A percentile compares a stretch with the other conserved stretches of the same genome.
Conservation (phyloP, 2,888 invertebrate species). For the Phania funesta region DNA sequence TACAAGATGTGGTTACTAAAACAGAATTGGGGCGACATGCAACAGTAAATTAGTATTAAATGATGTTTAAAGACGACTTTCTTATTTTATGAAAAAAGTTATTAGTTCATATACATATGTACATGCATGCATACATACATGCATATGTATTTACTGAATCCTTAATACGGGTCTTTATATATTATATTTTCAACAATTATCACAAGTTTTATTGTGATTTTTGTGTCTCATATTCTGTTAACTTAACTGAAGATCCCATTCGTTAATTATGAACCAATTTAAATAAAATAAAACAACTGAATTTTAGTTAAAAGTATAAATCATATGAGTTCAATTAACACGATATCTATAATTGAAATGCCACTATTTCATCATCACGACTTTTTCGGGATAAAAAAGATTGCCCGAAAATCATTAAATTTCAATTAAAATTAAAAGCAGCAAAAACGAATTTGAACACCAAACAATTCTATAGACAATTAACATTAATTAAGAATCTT, state of each 20-base stretch:
- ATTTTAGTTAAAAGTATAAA: neutral
- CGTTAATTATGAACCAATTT: neutral
- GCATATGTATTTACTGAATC: too few species aligned
- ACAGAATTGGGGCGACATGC: constrained; percentile 50
- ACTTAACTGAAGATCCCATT: neutral
- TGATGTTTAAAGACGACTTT: too few species aligned
- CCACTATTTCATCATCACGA: constrained; percentile 25
- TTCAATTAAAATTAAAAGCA: neutral
- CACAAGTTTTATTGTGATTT: too few species aligned
- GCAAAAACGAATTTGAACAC: neutral
- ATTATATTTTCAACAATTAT: too few species aligned
- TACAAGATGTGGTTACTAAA: constrained; percentile 18
- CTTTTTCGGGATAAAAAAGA: neutral
- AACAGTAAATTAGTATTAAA: neutral
- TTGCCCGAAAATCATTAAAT: neutral
- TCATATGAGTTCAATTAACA: constrained; percentile 74
- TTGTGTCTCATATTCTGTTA: neutral
- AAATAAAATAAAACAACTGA: neutral
- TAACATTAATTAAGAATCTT: constrained; percentile 71
- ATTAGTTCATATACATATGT: too few species aligned
- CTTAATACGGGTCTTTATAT: too few species aligned
- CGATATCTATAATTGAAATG: constrained; percentile 72
- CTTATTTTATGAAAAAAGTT: too few species aligned
- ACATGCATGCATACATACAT: too few species aligned
- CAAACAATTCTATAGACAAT: constrained; percentile 64